phyloP scores from a whole-genome alignment of 2,113 vertebrate species.

The Apaloderma vittatum region DNA sequence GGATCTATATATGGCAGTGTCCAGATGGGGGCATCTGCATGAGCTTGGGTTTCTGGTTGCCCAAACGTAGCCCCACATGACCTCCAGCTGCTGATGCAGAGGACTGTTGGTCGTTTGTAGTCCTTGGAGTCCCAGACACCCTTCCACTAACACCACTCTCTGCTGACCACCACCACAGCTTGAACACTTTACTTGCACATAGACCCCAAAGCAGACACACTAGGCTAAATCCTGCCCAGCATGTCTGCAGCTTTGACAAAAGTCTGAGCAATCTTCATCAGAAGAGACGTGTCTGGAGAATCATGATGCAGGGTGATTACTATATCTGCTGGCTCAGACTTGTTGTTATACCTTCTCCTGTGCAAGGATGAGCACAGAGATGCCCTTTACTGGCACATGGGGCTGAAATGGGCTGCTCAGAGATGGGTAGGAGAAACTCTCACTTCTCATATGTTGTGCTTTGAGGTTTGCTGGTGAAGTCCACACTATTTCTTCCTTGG shows the following conservation, averaged over 20 bases:
- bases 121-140: not conserved
- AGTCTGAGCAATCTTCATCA: not conserved
- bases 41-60: not conserved
- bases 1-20: not conserved
- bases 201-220: accelerated
- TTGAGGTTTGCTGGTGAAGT: not conserved
- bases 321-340: not conserved
- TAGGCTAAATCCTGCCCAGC: not conserved
- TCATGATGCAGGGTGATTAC: accelerated
- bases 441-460: not conserved
- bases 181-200: accelerated
- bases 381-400: not conserved
- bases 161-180: not conserved
- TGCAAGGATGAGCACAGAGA: not conserved
- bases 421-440: not conserved
- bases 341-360: not conserved
- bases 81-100: not conserved
- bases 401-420: not conserved
- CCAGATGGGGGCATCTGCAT: not conserved
- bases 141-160: not conserved
- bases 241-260: not conserved
- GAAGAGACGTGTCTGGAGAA: not conserved
- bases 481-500: accelerated
- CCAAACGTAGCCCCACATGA: accelerated
- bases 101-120: accelerated